Conservation (phyloP, 2,888 invertebrate genomes). For the Copidosoma aretas region DNA sequence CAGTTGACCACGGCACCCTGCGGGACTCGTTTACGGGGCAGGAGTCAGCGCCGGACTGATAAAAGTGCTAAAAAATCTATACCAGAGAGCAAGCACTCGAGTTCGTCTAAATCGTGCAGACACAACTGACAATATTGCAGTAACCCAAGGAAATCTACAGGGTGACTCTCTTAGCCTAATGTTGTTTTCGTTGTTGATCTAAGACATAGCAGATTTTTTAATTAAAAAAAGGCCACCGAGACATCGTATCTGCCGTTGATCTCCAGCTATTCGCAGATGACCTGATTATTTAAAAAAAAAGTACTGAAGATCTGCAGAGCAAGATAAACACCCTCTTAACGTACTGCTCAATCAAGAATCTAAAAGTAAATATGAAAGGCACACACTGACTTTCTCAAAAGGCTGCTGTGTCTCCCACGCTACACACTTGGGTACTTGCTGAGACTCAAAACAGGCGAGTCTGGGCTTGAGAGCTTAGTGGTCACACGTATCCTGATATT, state of each 20-base stretch:
- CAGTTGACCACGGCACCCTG: neutral
- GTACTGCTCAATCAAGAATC: neutral
- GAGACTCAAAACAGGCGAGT: too few relatives aligned
- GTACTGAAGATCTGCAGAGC: neutral
- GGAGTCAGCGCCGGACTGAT: neutral
- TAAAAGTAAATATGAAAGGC: neutral
- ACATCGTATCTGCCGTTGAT: neutral
- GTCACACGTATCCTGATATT: too few relatives aligned
- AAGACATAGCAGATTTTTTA: neutral
- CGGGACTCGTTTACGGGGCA: neutral
- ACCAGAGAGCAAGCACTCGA: neutral
- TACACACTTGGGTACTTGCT: too few relatives aligned
- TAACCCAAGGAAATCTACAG: neutral
- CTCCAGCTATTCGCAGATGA: neutral
- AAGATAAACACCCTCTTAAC: neutral
- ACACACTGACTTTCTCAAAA: too few relatives aligned
- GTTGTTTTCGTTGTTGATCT: neutral
- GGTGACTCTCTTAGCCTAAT: neutral
- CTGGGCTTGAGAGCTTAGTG: too few relatives aligned
- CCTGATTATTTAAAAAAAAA: neutral
- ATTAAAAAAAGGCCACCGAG: neutral
- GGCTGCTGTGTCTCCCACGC: too few relatives aligned
- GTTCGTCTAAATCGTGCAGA: neutral
- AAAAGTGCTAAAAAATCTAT: neutral
- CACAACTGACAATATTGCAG: neutral